phyloP scores from a whole-genome alignment of 2,113 vertebrate species.

The Tetrao urogallus region DNA sequence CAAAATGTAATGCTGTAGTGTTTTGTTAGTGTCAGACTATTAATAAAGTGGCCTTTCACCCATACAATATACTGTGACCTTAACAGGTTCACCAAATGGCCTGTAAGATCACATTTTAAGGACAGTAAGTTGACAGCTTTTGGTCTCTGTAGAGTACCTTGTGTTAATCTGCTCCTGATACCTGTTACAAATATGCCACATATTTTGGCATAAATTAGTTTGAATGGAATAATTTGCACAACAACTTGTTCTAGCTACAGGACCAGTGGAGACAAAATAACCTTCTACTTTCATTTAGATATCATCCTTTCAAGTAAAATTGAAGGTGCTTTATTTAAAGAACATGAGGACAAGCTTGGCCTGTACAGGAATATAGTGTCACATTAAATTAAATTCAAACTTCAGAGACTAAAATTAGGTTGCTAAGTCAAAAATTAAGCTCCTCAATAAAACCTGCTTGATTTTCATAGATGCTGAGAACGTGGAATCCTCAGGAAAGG shows the following conservation, averaged over 20 bases:
- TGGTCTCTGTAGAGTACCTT: neutral
- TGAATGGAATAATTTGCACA: conserved; percentile 2
- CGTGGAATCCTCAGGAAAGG: conserved; percentile 2
- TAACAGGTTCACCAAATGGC: neutral
- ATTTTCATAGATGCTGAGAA: neutral
- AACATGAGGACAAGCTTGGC: conserved; percentile 49
- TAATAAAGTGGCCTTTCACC: neutral
- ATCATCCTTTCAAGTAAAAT: conserved; percentile 48
- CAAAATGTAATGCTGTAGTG: neutral
- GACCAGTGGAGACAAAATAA: conserved; percentile 33
- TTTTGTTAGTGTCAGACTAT: neutral
- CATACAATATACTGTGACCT: neutral
- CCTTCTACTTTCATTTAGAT: conserved; percentile 59
- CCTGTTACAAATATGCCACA: neutral
- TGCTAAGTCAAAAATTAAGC: conserved; percentile 53
- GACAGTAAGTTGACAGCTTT: neutral
- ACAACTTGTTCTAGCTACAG: neutral
- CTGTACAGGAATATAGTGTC: conserved; percentile 54
- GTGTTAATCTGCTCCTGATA: neutral
- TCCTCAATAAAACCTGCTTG: conserved; percentile 46
- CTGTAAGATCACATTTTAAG: neutral
- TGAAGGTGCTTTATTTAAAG: conserved; percentile 68
- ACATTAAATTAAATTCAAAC: conserved; percentile 64
- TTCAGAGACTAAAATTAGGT: conserved; percentile 60
- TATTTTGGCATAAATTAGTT: conserved; percentile 44